phyloP scores from a whole-genome alignment of 2,888 invertebrate genomes.

The Oscheius sp. region DNA sequence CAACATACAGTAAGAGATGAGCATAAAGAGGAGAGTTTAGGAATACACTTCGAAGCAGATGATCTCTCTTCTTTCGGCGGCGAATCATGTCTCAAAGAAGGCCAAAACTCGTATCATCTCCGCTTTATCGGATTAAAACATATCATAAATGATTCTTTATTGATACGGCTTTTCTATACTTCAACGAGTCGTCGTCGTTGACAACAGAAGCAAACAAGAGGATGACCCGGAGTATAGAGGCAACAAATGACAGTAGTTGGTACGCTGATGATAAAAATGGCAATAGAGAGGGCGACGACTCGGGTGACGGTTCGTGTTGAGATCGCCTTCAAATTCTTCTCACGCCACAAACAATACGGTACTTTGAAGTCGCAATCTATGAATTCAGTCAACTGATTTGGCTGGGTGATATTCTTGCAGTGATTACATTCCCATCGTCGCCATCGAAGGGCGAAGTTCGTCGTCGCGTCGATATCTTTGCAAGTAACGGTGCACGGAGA shows the following conservation, averaged over 20 bases:
- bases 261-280: background rate
- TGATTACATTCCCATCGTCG: background rate
- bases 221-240: slow-evolving; percentile 7
- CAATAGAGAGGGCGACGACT: background rate
- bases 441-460: background rate
- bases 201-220: slow-evolving; percentile 7
- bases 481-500: slow-evolving; percentile 13
- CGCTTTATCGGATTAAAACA: slow-evolving; percentile 46
- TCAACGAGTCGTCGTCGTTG: too few species aligned
- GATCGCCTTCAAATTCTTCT: background rate
- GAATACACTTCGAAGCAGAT: slow-evolving; percentile 91
- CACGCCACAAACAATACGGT: slow-evolving; percentile 7
- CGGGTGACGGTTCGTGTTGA: slow-evolving; percentile 10
- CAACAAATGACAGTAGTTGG: slow-evolving; percentile 5
- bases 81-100: slow-evolving; percentile 87
- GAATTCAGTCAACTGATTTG: background rate
- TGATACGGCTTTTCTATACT: too few species aligned
- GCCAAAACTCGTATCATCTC: slow-evolving; percentile 74
- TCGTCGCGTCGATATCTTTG: background rate
- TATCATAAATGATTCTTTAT: too few species aligned
- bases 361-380: slow-evolving; percentile 2
- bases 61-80: slow-evolving; percentile 83
- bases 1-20: slow-evolving; percentile 78
- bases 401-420: slow-evolving; percentile 4
- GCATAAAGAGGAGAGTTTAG: slow-evolving; percentile 71